Conservation (phyloP, 2,888 invertebrate genomes). For the Lamellibrachia columna region DNA sequence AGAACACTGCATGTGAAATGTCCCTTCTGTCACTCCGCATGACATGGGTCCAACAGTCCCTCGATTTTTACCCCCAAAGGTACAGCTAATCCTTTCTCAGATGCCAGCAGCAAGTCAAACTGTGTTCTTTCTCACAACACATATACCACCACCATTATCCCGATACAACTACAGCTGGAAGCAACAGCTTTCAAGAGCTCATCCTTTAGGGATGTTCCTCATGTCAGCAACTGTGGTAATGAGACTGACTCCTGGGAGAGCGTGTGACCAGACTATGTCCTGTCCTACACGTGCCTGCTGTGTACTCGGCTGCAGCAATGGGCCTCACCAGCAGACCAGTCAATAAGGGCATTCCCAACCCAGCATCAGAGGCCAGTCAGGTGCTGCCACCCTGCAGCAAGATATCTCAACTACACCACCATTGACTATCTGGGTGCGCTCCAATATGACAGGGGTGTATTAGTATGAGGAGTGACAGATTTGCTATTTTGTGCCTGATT, state of each 20-base stretch:
- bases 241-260: not conserved
- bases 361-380: not conserved
- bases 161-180: not conserved
- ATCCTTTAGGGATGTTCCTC: not conserved
- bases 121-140: not conserved
- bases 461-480: not conserved
- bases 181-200: not conserved
- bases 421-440: not conserved
- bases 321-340: not conserved
- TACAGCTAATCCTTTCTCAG: not conserved
- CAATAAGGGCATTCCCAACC: not conserved
- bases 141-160: not conserved
- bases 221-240: not conserved
- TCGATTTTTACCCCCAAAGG: not conserved
- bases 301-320: not conserved
- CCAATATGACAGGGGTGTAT: too few species aligned
- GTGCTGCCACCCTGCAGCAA: not conserved
- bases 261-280: not conserved
- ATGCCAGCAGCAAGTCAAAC: not conserved
- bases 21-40: not conserved
- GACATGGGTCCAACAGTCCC: not conserved
- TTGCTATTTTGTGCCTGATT: not conserved
- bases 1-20: not conserved
- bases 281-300: not conserved
- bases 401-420: not conserved